Percentiles rank a stretch among this genome's conserved stretches.
Conservation (phyloP, 2,113 vertebrate genomes). For the Canis aureus region DNA sequence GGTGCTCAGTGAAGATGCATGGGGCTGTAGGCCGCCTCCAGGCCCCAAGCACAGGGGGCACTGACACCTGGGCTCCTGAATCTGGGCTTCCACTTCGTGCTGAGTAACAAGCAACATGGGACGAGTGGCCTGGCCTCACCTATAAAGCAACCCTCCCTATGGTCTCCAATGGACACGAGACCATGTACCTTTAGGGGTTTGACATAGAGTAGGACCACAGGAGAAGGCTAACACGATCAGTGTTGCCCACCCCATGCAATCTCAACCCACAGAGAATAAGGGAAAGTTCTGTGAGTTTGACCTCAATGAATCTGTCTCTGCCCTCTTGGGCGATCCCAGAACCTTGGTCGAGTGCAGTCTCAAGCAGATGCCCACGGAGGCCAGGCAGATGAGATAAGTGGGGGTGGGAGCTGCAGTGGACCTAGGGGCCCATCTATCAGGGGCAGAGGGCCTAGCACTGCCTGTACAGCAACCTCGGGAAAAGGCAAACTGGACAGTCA, state of each 20-base stretch:
- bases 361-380: neutral
- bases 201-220: neutral
- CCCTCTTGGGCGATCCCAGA: neutral
- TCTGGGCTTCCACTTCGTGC: neutral
- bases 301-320: neutral
- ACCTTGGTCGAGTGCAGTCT: neutral
- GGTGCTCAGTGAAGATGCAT: neutral
- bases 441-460: rapidly evolving
- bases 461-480: neutral
- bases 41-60: neutral
- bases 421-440: neutral
- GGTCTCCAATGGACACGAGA: neutral
- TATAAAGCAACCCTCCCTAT: neutral
- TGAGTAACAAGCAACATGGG: neutral
- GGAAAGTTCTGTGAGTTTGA: neutral
- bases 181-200: rapidly evolving
- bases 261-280: too few species aligned
- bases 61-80: neutral
- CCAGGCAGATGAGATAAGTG: neutral
- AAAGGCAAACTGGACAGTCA: neutral
- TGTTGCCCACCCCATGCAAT: neutral
- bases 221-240: neutral
- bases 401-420: neutral
- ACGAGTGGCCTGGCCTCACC: neutral
- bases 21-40: neutral